phyloP scores from a whole-genome alignment of 2,888 invertebrate genomes.

The Ochropacha duplaris region DNA sequence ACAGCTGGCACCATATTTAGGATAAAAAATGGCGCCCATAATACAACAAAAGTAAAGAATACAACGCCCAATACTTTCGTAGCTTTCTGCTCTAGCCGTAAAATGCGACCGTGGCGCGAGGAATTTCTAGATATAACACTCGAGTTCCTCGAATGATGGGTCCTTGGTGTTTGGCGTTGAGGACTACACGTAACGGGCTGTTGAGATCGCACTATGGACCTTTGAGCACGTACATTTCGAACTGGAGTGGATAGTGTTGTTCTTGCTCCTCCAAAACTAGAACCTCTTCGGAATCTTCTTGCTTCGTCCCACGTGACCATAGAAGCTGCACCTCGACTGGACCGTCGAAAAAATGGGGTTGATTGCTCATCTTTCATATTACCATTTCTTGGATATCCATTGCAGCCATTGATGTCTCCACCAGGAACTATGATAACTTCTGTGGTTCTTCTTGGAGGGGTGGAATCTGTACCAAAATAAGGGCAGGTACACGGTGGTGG shows the following conservation, averaged over 20 bases:
- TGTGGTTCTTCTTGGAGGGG: slow-evolving; percentile 76
- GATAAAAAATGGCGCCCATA: slow-evolving; percentile 98
- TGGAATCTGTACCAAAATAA: slow-evolving; percentile 88
- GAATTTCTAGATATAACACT: slow-evolving; percentile 92
- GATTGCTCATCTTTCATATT: slow-evolving; percentile 69
- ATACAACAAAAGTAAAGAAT: slow-evolving; percentile 96
- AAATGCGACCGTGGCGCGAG: slow-evolving; percentile 91
- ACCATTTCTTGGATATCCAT: slow-evolving; percentile 64
- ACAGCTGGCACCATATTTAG: slow-evolving; percentile 93
- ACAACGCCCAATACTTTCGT: slow-evolving; percentile 97
- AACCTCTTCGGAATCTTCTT: slow-evolving; percentile 85
- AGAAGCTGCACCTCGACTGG: slow-evolving; percentile 87
- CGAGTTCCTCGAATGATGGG: slow-evolving; percentile 90
- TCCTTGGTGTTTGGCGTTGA: slow-evolving; percentile 82
- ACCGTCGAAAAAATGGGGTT: slow-evolving; percentile 75
- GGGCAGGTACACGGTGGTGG: slow-evolving; percentile 92
- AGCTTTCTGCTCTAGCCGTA: slow-evolving; percentile 96
- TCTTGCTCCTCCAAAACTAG: slow-evolving; percentile 87
- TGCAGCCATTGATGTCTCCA: slow-evolving; percentile 75
- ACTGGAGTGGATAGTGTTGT: slow-evolving; percentile 83
- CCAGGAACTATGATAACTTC: slow-evolving; percentile 80
- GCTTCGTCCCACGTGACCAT: slow-evolving; percentile 90
- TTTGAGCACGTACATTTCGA: slow-evolving; percentile 61
- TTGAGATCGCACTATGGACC: slow-evolving; percentile 61
- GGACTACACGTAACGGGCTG: slow-evolving; percentile 60